A percentile compares a stretch with the other conserved stretches of the same genome.
phyloP scores from a whole-genome alignment of 2,113 vertebrate species.

The Apaloderma vittatum region DNA sequence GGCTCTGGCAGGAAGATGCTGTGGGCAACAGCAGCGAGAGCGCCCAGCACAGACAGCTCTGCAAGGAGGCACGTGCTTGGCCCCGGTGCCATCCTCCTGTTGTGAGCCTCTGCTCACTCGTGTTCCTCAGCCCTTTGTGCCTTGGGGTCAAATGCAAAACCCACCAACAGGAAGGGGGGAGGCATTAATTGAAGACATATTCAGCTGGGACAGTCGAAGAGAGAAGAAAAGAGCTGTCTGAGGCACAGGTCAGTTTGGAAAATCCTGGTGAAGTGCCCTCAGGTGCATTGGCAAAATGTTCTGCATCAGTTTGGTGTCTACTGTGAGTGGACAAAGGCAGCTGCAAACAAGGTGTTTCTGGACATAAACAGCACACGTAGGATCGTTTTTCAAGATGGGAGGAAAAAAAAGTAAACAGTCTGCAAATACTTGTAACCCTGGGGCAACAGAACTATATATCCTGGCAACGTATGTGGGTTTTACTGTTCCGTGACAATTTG shows the following conservation, averaged over 20 bases:
- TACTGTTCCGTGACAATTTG: constrained; percentile 10
- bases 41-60: neutral
- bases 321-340: neutral
- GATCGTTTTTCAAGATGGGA: neutral
- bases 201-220: neutral
- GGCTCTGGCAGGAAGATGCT: neutral
- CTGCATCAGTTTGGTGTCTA: neutral
- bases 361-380: neutral
- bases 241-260: fast-evolving
- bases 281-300: fast-evolving
- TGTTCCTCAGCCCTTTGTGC: neutral
- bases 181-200: neutral
- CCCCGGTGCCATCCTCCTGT: neutral
- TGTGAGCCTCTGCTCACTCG: neutral
- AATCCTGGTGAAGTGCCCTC: neutral
- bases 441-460: neutral
- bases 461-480: neutral
- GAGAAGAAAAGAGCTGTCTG: neutral
- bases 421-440: neutral
- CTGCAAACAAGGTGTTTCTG: neutral
- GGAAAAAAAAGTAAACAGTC: neutral
- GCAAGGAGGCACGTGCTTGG: neutral
- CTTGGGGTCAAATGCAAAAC: neutral
- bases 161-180: neutral
- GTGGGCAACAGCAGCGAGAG: neutral